These are phyloP conservation scores for Pantelozetes paolii DNA, from an alignment of 2,888 invertebrate species.

Conservation along the genomic window DNA sequence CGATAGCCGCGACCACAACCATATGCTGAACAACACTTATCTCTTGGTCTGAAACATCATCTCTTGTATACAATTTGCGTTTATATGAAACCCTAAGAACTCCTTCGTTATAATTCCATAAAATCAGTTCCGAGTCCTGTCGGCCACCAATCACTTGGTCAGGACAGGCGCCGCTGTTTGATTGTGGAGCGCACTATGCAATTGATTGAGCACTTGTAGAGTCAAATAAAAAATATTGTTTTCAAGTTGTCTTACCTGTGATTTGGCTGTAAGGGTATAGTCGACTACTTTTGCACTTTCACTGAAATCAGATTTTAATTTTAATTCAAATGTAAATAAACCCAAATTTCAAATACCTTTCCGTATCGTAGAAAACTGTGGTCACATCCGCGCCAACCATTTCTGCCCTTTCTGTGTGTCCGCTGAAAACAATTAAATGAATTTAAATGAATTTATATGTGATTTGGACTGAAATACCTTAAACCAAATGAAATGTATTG, in stretches of 20 bases:
- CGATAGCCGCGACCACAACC: slow-evolving; percentile 81
- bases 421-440: too few species aligned
- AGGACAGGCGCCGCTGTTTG: slow-evolving; percentile 76
- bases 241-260: slow-evolving; percentile 53
- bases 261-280: slow-evolving; percentile 73
- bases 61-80: slow-evolving; percentile 60
- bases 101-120: slow-evolving; percentile 71
- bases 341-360: too few species aligned
- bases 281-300: slow-evolving; percentile 69
- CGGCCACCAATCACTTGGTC: slow-evolving; percentile 70
- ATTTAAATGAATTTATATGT: not conserved
- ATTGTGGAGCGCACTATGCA: slow-evolving; percentile 54
- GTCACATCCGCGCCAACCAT: slow-evolving; percentile 80
- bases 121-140: slow-evolving; percentile 70
- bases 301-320: slow-evolving; percentile 1
- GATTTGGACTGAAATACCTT: slow-evolving; percentile 29
- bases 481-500: slow-evolving; percentile 58
- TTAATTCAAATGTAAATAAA: too few species aligned
- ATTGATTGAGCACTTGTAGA: slow-evolving; percentile 9
- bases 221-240: not conserved
- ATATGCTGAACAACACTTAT: slow-evolving; percentile 50
- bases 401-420: slow-evolving; percentile 59
- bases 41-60: slow-evolving; percentile 51
- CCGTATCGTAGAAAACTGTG: slow-evolving; percentile 68
- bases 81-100: slow-evolving; percentile 73